A percentile compares a stretch with the other conserved stretches of the same genome.
These are phyloP conservation scores for Camponotus floridanus DNA, from an alignment of 1,140 invertebrate species.

Conservation along the genomic window DNA sequence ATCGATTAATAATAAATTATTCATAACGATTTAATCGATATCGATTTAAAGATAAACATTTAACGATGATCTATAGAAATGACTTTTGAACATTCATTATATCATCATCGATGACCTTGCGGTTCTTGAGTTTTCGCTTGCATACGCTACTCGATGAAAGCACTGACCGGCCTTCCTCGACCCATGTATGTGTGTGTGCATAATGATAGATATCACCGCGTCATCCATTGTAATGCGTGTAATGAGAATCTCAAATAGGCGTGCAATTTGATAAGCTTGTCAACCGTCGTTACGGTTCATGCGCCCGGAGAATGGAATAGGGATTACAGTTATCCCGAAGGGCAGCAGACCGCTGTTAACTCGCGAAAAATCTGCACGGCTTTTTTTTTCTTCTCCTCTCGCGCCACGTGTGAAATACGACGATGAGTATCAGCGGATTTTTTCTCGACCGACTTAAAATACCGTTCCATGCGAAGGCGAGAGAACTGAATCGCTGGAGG, in stretches of 20 bases:
- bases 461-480: conserved; percentile 45
- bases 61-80: background rate
- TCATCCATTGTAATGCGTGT: conserved; percentile 79
- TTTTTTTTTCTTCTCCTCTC: conserved; percentile 12
- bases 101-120: background rate
- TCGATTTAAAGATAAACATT: background rate
- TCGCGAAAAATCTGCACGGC: conserved; percentile 45
- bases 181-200: conserved; percentile 53
- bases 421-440: conserved; percentile 50
- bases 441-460: conserved; percentile 31
- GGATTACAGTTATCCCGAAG: conserved; percentile 76
- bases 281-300: conserved; percentile 79
- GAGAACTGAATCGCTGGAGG: conserved; percentile 48
- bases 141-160: conserved; percentile 44
- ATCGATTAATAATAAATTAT: background rate
- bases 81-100: background rate
- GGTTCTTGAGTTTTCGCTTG: conserved; percentile 39
- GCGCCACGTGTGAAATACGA: conserved; percentile 45
- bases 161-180: conserved; percentile 41
- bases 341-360: conserved; percentile 63
- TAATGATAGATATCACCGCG: conserved; percentile 78
- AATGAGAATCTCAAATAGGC: conserved; percentile 81
- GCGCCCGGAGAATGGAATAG: conserved; percentile 75
- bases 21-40: background rate
- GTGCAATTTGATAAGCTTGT: conserved; percentile 81